A percentile compares a stretch with the other conserved stretches of the same genome.
Conservation (phyloP, 2,797 vertebrate genomes). For the Trichosurus vulpecula region DNA sequence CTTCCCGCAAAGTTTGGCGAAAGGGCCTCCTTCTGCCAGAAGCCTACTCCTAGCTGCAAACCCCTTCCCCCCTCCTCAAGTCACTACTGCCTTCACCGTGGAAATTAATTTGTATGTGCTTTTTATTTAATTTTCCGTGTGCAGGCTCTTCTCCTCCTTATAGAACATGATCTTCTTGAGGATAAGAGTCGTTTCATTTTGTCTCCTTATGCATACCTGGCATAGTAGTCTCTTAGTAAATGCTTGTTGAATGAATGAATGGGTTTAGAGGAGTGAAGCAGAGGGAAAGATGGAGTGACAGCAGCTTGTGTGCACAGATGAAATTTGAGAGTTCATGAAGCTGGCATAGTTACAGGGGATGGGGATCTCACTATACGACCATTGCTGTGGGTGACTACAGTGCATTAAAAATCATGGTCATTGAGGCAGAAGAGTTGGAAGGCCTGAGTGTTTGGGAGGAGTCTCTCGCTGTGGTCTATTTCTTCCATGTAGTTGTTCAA, state of each 20-base stretch:
- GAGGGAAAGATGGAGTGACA: background rate
- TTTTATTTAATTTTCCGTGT: background rate
- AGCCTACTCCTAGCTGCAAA: background rate
- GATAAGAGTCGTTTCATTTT: background rate
- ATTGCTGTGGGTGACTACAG: background rate
- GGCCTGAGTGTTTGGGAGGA: background rate
- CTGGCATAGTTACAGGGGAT: background rate
- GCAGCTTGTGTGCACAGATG: background rate
- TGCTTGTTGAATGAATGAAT: background rate
- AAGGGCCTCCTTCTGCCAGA: background rate
- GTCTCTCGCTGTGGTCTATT: background rate
- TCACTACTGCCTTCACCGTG: background rate
- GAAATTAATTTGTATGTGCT: background rate
- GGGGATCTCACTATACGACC: background rate
- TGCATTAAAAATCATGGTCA: background rate
- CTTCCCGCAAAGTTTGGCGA: background rate
- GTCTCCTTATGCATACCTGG: background rate
- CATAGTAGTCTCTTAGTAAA: background rate
- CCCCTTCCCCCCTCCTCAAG: background rate
- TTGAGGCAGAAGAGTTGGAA: background rate
- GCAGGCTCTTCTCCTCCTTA: background rate
- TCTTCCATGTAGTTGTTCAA: too few species aligned
- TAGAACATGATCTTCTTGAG: background rate
- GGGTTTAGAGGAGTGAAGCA: background rate
- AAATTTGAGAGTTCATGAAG: background rate